Conservation (phyloP, 1,140 invertebrate genomes). For the Eumaeus atala region DNA sequence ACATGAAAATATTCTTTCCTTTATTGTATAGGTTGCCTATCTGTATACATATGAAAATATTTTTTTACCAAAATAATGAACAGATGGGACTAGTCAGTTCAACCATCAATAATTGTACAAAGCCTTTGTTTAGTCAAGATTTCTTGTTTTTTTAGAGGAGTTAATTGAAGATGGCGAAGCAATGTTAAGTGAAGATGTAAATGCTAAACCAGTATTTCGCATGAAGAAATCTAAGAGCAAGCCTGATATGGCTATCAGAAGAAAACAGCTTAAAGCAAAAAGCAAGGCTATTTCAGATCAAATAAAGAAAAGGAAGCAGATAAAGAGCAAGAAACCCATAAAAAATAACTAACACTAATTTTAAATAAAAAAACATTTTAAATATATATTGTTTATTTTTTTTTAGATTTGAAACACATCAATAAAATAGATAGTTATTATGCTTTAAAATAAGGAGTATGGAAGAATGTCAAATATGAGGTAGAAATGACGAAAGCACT, state of each 20-base stretch:
- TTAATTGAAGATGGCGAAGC: conserved; percentile 35
- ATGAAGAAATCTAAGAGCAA: conserved; percentile 45
- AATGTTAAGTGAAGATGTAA: conserved; percentile 27
- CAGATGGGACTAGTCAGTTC: no score
- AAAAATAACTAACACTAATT: conserved; percentile 26
- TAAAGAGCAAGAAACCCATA: conserved; percentile 52
- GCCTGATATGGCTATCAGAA: conserved; percentile 60
- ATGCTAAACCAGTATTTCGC: conserved; percentile 29
- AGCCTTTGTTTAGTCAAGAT: no score
- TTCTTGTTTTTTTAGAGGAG: conserved; percentile 36
- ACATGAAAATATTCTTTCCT: background rate
- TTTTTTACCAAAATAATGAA: background rate
- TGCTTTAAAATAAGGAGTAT: background rate
- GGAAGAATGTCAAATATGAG: conserved; percentile 12
- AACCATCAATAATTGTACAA: no score
- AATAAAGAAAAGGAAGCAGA: conserved; percentile 64
- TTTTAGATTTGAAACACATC: background rate
- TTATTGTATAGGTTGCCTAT: background rate
- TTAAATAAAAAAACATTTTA: conserved; percentile 20
- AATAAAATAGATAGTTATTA: background rate
- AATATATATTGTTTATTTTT: conserved; percentile 9
- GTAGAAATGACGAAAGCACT: conserved; percentile 15
- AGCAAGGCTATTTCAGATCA: conserved; percentile 61
- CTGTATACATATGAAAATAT: no score
- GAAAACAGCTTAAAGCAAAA: conserved; percentile 68